Base-by-base conservation (phyloP, 2,113 vertebrate genomes). In the Montifringilla adamsi region DNA sequence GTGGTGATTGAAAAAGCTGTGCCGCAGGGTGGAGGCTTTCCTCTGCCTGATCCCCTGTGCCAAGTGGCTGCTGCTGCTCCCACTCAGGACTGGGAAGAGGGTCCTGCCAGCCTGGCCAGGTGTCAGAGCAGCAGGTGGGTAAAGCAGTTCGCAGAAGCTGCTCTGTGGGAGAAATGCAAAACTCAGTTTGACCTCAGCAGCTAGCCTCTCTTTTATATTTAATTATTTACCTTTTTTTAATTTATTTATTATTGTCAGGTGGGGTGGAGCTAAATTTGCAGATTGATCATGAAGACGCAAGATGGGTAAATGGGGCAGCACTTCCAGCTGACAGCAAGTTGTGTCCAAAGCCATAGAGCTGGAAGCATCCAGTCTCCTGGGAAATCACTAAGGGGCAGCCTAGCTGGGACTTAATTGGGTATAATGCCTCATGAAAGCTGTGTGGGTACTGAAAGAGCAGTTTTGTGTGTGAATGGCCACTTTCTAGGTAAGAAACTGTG, bases 11-110 rank as follows among this genome's bases (percentile, higher is more conserved):
- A 91, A 91, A 89, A 91, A 93, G 93, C 91, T 43, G 55, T 88
- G 84, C 90, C 0, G 8, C 50, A 94, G 94, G 94, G 94, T n/a
- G 91, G 95, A 93, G 96, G 60, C 39, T 96, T 94, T 95, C 92
- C 93, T 95, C 53, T 91, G 90, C 63, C 74, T 35, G 22, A 15
- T 35, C 66, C 47, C 50, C 28, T 31, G 49, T 30, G 70, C 39
- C n/a, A 31, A 60, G 91, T 1, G 1, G 44, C 64, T 58, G 91
- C 83, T 35, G 73, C 28, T 89, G 66, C 52, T 16, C 69, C 66
- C 23, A 0, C 62, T 87, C 7, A 1, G 55, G 44, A 3, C 26
- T 28, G 52, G 63, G 46, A 52, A n/a, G 39, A 59, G 64, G 46
- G 49, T 69, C 79, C 58, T 73, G 47, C 77, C 43, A 64, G 66